Base-by-base conservation (phyloP, 2,113 vertebrate species). In the Sander lucioperca region DNA sequence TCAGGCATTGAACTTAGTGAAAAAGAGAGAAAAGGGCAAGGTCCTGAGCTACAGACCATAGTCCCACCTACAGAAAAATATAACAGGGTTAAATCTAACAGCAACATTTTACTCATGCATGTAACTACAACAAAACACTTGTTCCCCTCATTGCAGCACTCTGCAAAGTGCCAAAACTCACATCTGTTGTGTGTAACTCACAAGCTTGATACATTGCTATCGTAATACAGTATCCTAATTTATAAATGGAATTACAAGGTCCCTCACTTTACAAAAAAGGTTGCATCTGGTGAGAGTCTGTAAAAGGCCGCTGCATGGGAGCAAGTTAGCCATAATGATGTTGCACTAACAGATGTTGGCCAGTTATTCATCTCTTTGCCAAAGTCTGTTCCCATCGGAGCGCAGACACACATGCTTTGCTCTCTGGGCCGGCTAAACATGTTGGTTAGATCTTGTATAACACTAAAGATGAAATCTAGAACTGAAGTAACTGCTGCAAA, bases 271-370 rank as follows among this genome's bases (percentile, higher is more conserved):
- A 70, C 72, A 77, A 51, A 73, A 80, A 70, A 64, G 36, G 15
- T 75, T 82, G 87, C 90, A 91, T 93, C 83, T 92, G 88, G 88
- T 77, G 66, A 87, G 45, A 82, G 76, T 90, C 88, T 21, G 80
- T 83, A 80, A 90, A 87, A 91, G 74, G 85, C 80, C 36, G 53
- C 79, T 56, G 83, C 78, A 86, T 89, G 88, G 81, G 83, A 91
- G 88, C 87, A 86, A 88, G 90, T 91, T 90, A 82, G 76, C 86
- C 73, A 71, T 94, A 94, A 95, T 95, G 91, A 94, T 94, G 90
- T 83, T 94, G 92, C 80, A 92, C 92, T 94, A 95, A 94, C 95
- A 95, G 95, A 95, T 95, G 95, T 93, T 94, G 91, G 92, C 93
- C 94, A 94, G 94, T 88, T 90, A 90, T 94, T 94, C 86, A 89